phyloP scores from a whole-genome alignment of 2,797 vertebrate genomes.

The Anabacerthia variegaticeps region DNA sequence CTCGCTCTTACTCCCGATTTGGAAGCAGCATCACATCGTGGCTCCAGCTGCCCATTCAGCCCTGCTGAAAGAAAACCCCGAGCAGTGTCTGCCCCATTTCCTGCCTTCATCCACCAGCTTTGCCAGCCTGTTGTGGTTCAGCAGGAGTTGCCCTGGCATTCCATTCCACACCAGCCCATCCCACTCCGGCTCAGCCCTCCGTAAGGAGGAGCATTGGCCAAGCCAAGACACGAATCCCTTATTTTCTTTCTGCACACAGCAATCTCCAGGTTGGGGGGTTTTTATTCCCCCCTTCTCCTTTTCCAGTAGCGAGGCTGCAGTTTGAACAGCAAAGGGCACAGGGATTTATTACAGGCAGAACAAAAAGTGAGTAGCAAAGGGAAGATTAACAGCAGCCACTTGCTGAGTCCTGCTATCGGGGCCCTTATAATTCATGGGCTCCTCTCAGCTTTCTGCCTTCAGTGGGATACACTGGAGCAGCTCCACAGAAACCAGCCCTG shows the following conservation, averaged over 20 bases:
- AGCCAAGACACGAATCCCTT: background rate
- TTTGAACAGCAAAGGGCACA: background rate
- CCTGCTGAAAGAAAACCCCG: background rate
- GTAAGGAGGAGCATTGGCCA: background rate
- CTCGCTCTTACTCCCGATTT: background rate
- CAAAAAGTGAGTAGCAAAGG: background rate
- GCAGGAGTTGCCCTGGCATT: background rate
- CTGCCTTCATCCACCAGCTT: background rate
- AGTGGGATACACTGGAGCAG: background rate
- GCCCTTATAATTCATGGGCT: background rate
- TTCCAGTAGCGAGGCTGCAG: background rate
- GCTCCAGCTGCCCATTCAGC: background rate
- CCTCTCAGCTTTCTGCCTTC: background rate
- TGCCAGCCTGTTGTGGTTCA: background rate
- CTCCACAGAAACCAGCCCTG: background rate
- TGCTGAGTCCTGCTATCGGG: background rate
- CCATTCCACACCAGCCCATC: background rate
- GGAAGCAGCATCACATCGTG: background rate
- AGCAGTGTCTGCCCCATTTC: background rate
- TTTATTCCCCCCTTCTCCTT: fast-evolving
- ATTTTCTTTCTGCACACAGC: background rate
- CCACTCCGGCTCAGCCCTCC: fast-evolving
- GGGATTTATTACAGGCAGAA: slow-evolving; percentile 41
- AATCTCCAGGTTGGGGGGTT: background rate
- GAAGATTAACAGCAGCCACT: slow-evolving; percentile 26